phyloP scores from a whole-genome alignment of 1,140 invertebrate species.

The Pseudachorutes palmiensis region DNA sequence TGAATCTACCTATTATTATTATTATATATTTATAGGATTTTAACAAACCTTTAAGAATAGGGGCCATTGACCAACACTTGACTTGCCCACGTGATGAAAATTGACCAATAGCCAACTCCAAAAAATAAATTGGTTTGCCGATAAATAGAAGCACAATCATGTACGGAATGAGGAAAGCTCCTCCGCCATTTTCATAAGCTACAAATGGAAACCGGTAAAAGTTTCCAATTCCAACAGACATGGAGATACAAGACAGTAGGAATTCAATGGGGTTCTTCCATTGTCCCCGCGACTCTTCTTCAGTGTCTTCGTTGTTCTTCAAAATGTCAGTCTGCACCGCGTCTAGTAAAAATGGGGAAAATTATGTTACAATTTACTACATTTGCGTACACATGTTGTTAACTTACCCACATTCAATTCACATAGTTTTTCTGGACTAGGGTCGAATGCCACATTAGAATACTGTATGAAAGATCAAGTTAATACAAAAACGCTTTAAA shows the following conservation, averaged over 20 bases:
- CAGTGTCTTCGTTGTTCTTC: too few species aligned
- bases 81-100: conserved; percentile 43
- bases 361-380: too few species aligned
- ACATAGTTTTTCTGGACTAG: too few species aligned
- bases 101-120: conserved; percentile 48
- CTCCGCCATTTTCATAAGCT: conserved; percentile 45
- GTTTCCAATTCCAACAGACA: conserved; percentile 44
- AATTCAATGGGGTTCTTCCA: conserved; percentile 43
- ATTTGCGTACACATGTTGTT: too few species aligned
- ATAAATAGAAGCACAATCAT: conserved; percentile 18
- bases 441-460: too few species aligned
- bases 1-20: too few species aligned
- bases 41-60: conserved; percentile 43
- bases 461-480: too few species aligned
- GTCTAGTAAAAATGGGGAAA: too few species aligned
- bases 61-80: conserved; percentile 42
- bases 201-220: conserved; percentile 51
- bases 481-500: too few species aligned
- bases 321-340: too few species aligned
- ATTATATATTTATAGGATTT: neutral
- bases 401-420: too few species aligned
- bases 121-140: conserved; percentile 28
- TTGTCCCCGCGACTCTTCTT: too few species aligned
- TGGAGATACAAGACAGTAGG: conserved; percentile 42
- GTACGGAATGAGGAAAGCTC: conserved; percentile 20